Conservation (phyloP, 2,888 invertebrate genomes). For the Chrysotoxum bicinctum region DNA sequence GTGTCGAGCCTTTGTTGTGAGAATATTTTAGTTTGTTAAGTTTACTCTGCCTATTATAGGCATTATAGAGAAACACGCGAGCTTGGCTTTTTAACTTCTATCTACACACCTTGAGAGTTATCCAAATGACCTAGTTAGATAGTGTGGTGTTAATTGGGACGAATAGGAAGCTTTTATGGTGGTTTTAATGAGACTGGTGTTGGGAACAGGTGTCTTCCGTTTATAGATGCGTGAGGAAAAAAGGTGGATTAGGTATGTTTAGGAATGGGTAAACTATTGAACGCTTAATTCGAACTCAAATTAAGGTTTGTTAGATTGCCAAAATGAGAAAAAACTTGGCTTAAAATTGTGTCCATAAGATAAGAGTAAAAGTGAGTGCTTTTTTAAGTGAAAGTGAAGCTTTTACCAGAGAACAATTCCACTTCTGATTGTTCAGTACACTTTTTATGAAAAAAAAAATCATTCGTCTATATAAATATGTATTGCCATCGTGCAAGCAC, state of each 20-base stretch:
- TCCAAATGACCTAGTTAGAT: slow-evolving; percentile 36
- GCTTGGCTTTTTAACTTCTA: not conserved
- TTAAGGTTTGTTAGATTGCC: not conserved
- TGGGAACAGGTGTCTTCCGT: slow-evolving; percentile 20
- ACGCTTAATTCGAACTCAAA: not conserved
- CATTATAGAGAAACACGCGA: slow-evolving; percentile 17
- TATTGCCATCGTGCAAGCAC: not conserved
- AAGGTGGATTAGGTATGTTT: not conserved
- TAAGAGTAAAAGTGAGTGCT: too few species aligned
- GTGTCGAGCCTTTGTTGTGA: slow-evolving; percentile 25
- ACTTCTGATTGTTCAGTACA: not conserved
- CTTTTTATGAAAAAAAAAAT: not conserved
- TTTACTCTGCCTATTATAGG: not conserved
- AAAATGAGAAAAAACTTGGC: not conserved
- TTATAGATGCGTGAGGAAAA: not conserved
- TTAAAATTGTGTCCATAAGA: too few species aligned
- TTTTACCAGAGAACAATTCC: too few species aligned
- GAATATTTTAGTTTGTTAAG: slow-evolving; percentile 10
- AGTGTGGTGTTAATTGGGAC: slow-evolving; percentile 19
- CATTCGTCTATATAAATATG: not conserved
- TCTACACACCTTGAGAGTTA: slow-evolving; percentile 21
- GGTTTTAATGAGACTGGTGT: slow-evolving; percentile 7
- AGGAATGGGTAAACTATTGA: not conserved
- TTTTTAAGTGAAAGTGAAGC: too few species aligned
- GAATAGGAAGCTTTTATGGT: slow-evolving; percentile 28